phyloP scores from a whole-genome alignment of 2,888 invertebrate genomes.

The Cryptocheilus praepositus region DNA sequence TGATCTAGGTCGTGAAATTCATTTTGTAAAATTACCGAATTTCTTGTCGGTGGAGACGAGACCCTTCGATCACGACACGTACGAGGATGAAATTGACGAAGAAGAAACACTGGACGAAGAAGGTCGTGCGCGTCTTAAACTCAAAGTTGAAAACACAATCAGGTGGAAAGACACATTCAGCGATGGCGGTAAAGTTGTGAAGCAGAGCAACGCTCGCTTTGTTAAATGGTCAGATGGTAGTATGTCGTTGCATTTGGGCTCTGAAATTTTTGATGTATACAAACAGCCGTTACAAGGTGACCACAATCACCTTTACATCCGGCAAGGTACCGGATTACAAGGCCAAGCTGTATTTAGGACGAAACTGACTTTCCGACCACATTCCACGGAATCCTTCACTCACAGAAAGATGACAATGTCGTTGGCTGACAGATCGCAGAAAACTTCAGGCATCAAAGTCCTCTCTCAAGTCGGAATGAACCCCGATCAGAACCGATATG shows the following conservation, averaged over 20 bases:
- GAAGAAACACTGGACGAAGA: constrained; percentile 98
- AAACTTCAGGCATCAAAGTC: constrained; percentile 96
- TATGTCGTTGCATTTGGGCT: constrained; percentile 96
- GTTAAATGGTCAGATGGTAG: constrained; percentile 99
- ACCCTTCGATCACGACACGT: constrained; percentile 95
- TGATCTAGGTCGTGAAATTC: constrained; percentile 92
- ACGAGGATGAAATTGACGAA: constrained; percentile 99
- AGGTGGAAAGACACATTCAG: constrained; percentile 93
- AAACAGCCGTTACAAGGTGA: constrained; percentile 95
- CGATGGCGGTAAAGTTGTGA: constrained; percentile 86
- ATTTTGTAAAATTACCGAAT: constrained; percentile 98
- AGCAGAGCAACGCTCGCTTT: constrained; percentile 96
- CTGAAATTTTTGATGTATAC: constrained; percentile 98
- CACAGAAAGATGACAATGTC: constrained; percentile 99
- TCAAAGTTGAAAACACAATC: constrained; percentile 98
- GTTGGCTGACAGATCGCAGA: constrained; percentile 94
- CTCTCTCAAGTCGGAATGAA: constrained; percentile 94
- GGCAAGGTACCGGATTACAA: constrained; percentile 98
- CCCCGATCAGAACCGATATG: constrained; percentile 94
- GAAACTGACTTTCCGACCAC: constrained; percentile 97
- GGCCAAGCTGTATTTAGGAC: constrained; percentile 98
- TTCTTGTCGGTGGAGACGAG: constrained; percentile 98
- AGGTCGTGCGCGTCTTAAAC: constrained; percentile 92
- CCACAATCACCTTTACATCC: constrained; percentile 97
- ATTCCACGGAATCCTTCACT: constrained; percentile 99